Percentiles rank a stretch among this genome's conserved stretches.
phyloP scores from a whole-genome alignment of 2,113 vertebrate genomes.

The Chascanopsetta lugubris region DNA sequence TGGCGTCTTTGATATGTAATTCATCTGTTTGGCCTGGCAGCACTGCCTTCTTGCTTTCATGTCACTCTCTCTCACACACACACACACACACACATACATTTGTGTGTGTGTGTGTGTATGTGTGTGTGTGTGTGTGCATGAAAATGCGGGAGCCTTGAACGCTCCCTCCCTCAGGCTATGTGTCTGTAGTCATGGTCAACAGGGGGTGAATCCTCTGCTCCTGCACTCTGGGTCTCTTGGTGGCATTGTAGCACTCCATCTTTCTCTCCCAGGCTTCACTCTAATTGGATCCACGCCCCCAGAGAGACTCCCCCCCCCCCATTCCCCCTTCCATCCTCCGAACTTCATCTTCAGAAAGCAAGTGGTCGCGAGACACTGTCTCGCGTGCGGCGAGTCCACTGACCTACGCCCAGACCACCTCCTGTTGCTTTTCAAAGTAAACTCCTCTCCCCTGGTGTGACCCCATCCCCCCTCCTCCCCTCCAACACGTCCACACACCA shows the following conservation, averaged over 20 bases:
- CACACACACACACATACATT: neutral
- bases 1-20: slow-evolving; percentile 75
- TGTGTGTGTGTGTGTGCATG: slow-evolving; percentile 12
- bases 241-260: slow-evolving; percentile 54
- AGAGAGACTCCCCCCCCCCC: slow-evolving; percentile 22
- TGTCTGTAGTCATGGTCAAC: slow-evolving; percentile 73
- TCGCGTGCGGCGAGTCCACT: slow-evolving; percentile 20
- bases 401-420: slow-evolving; percentile 4
- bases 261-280: slow-evolving; percentile 48
- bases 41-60: slow-evolving; percentile 73
- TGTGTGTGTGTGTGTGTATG: slow-evolving; percentile 7
- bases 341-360: slow-evolving; percentile 28
- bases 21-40: slow-evolving; percentile 76
- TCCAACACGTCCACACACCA: neutral
- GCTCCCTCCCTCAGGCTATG: slow-evolving; percentile 59
- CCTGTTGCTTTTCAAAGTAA: slow-evolving; percentile 43
- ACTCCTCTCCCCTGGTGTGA: neutral
- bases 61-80: slow-evolving; percentile 33
- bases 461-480: neutral
- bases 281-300: slow-evolving; percentile 55
- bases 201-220: slow-evolving; percentile 58
- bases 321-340: slow-evolving; percentile 1
- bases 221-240: slow-evolving; percentile 54
- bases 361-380: neutral
- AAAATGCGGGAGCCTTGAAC: slow-evolving; percentile 57